Evolutionary conservation across 2,113 vertebrate species (phyloP).

Genomic region (Aptenodytes patagonicus): DNA sequence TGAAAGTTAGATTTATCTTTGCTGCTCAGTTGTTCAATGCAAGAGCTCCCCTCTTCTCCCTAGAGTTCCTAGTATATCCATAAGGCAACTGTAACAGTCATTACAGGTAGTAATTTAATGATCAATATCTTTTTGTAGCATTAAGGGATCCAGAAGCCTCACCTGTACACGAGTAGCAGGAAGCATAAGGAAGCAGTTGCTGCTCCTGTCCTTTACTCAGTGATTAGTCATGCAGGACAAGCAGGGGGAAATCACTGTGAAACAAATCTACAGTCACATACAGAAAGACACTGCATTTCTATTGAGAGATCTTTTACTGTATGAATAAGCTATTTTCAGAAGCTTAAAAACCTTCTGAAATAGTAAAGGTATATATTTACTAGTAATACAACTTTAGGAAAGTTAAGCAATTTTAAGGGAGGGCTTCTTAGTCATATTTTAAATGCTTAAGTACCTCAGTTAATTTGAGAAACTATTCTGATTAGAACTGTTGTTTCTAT

Average conservation of each 20-base stretch:
- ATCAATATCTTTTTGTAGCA: neutral
- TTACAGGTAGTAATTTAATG: neutral
- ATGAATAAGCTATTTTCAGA: neutral
- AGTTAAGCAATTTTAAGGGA: neutral
- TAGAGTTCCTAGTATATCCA: neutral
- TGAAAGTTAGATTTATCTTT: neutral
- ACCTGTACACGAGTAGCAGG: neutral
- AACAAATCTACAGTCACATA: neutral
- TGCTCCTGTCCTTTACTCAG: neutral
- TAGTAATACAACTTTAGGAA: neutral
- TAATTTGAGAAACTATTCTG: neutral
- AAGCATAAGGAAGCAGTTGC: neutral
- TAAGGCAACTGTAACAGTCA: neutral
- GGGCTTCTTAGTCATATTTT: neutral
- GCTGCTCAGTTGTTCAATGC: neutral
- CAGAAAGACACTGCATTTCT: neutral
- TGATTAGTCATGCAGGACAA: neutral
- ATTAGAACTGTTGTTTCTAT: neutral
- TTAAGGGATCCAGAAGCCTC: neutral
- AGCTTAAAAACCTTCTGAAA: neutral
- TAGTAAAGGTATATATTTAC: neutral
- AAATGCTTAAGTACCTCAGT: neutral
- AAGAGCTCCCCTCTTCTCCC: neutral
- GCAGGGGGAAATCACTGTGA: neutral
- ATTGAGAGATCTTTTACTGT: neutral